These are phyloP conservation scores for Diaprepes abbreviatus DNA, from an alignment of 2,888 invertebrate genomes.

Conservation along the genomic window DNA sequence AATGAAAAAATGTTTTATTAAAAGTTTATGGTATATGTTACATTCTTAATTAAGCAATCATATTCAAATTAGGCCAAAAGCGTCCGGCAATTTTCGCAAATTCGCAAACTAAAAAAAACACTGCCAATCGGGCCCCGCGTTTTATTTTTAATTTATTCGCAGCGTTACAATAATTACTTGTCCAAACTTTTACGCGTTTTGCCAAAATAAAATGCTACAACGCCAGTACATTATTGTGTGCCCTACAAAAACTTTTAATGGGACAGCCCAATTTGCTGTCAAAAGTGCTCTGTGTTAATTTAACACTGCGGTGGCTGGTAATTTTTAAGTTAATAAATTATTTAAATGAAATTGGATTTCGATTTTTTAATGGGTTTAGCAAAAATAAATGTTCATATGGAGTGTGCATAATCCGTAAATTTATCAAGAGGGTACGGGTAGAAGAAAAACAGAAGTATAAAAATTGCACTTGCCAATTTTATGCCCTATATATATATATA, in stretches of 20 bases:
- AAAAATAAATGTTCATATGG: no score
- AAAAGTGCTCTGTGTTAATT: conserved; percentile 38
- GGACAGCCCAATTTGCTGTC: conserved; percentile 37
- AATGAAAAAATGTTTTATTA: no score
- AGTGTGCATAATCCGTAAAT: no score
- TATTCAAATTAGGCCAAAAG: background rate
- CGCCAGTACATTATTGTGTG: background rate
- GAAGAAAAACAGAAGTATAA: no score
- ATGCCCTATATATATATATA: conserved; percentile 9
- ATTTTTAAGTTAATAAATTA: conserved; percentile 22
- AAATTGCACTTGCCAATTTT: no score
- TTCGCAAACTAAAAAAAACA: background rate
- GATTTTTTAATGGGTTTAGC: no score
- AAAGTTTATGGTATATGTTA: no score
- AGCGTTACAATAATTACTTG: conserved; percentile 26
- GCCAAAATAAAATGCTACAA: conserved; percentile 25
- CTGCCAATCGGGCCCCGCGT: background rate
- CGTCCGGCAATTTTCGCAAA: background rate
- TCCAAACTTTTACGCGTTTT: conserved; percentile 22
- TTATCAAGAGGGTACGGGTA: no score
- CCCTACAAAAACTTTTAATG: conserved; percentile 21
- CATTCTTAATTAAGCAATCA: background rate
- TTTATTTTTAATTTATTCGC: conserved; percentile 18
- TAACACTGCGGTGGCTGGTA: conserved; percentile 11
- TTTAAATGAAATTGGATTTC: conserved; percentile 18